Base-by-base conservation (phyloP, 2,797 vertebrate genomes). In the Valencia hispanica region DNA sequence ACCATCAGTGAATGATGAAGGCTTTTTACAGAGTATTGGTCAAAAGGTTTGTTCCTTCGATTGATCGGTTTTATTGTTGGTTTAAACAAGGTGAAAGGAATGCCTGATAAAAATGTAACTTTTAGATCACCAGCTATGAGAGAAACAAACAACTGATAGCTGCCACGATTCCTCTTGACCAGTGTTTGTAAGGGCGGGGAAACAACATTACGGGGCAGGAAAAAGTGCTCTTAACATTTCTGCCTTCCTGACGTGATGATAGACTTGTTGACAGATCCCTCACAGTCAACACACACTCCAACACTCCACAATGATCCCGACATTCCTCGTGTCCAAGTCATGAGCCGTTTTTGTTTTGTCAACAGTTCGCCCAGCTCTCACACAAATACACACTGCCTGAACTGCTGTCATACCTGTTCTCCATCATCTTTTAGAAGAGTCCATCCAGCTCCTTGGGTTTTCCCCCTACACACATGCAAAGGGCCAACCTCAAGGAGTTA, bases 211-310 rank as follows among this genome's bases (percentile, higher is more conserved):
- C 14, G 53, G 63, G 12, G 5, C 22, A 41, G 63, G 25, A 65
- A 39, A 14, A 10, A 17, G 18, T 80, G 84, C 81, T 89, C 65
- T 85, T 79, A 85, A 86, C 77, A 75, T 43, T 73, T 81, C 75
- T 80, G 50, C 70, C 79, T 74, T 79, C 74, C 83, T 68, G 63
- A 72, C 14, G 51, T 86, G 88, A 82, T 69, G 86, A 87, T 87
- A 89, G 82, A 85, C 41, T 68, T 84, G 89, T 18, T 88, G 88
- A 93, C 84, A 88, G 90, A 91, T 81, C 14, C 76, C 84, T 81
- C 80, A 72, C 84, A 91, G 84, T 73, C 81, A 69, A 51, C 75
- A 79, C 57, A 81, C 34, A 48, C 22, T 72, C 18, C 71, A 20
- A 70, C 68, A 68, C 53, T 55, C n/a, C 51, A 55, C 47, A 50